Evolutionary conservation across 2,888 invertebrate genomes (phyloP), one percentile per base, ranked within the genome.

Genomic region (Apotomis turbidana): DNA sequence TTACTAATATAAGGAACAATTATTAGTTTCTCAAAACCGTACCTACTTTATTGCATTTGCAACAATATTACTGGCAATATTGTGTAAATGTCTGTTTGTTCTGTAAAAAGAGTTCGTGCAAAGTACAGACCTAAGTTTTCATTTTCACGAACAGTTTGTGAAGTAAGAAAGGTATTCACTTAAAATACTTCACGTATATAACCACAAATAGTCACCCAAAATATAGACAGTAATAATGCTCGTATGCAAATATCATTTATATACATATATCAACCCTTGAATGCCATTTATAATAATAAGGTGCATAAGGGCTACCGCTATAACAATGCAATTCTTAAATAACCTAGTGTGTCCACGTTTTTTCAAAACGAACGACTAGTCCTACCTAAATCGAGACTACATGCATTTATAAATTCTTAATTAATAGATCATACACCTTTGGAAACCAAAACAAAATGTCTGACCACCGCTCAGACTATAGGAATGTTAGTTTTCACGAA

Each of bases 311-410:
- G 60, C 8, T 6, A 55, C 46, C 1, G 57, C 13, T 41, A 52
- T n/a, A 10, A 51, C 57, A 70, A 27, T 63, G 12, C 44, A 38
- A 46, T 54, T 46, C 15, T 13, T 55, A 46, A 59, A 9, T 13
- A 13, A 8, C 12, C 44, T 46, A 57, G 27, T 1, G 36, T 66
- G 55, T 46, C 66, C 66, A 57, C 12, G 55, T 57, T 66, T 64
- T 55, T 66, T 44, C 12, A 67, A 63, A 70, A 51, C 66, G 46
- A 41, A n/a, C 4, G 12, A n/a, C 55, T 59, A 68, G 60, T 68
- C 60, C 59, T 52, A 27, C 9, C 59, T 52, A 27, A n/a, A 9
- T 68, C 68, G 68, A 61, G 52, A 59, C 52, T 67, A 49, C 58
- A 59, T 68, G 36, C 59, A 36, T 41, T 41, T 41, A 41, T 54